Conservation (phyloP, 1,140 invertebrate species). For the Brachystomella parvula region DNA sequence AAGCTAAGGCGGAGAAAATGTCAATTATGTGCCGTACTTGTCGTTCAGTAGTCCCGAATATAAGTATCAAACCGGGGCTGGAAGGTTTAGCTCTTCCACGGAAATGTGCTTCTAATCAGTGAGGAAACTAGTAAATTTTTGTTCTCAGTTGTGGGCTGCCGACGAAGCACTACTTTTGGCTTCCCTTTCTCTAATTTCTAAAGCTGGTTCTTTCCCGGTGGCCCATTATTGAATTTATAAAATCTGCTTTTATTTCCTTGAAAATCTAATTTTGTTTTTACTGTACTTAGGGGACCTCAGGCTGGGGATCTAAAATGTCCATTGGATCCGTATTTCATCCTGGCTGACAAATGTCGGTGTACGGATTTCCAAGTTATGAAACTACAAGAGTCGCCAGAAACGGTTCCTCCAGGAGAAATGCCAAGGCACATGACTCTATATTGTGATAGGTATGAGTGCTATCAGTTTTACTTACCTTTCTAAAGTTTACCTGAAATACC, state of each 20-base stretch:
- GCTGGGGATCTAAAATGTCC: slow-evolving; percentile 84
- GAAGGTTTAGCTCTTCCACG: slow-evolving; percentile 95
- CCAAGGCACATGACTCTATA: slow-evolving; percentile 92
- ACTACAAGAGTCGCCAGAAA: slow-evolving; percentile 52
- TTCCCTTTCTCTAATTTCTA: too few species aligned
- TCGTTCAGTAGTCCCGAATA: slow-evolving; percentile 76
- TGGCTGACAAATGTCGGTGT: slow-evolving; percentile 93
- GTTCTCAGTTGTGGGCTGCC: too few species aligned
- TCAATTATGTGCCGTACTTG: slow-evolving; percentile 94
- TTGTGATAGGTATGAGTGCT: slow-evolving; percentile 72
- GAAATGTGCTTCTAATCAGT: slow-evolving; percentile 72
- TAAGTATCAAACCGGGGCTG: slow-evolving; percentile 85
- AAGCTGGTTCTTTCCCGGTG: too few species aligned
- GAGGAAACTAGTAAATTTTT: too few species aligned
- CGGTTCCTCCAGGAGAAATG: slow-evolving; percentile 96
- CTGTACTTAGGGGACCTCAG: slow-evolving; percentile 65
- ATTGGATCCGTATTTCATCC: slow-evolving; percentile 94
- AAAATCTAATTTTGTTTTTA: neutral
- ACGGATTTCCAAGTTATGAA: slow-evolving; percentile 78
- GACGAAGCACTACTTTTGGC: too few species aligned
- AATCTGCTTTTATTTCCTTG: slow-evolving; percentile 8
- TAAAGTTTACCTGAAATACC: too few species aligned
- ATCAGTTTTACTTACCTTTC: too few species aligned
- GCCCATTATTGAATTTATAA: slow-evolving; percentile 11
- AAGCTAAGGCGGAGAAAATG: slow-evolving; percentile 89